Percentiles rank a stretch among this genome's conserved stretches.
phyloP scores from a whole-genome alignment of 2,888 invertebrate genomes.

The Microctonus aethiopoides region DNA sequence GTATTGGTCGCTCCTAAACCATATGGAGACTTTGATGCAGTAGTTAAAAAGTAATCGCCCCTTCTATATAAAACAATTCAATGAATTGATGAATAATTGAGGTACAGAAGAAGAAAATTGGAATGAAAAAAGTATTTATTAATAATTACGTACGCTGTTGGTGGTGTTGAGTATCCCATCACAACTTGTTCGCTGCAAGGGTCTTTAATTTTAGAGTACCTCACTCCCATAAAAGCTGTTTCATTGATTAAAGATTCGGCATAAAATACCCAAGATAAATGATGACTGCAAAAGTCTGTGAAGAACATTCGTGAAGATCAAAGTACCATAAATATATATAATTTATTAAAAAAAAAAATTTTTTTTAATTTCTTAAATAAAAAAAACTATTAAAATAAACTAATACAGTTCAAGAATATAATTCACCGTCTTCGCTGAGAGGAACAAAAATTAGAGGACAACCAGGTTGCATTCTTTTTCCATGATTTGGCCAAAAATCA shows the following conservation, averaged over 20 bases:
- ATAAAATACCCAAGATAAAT: conserved; percentile 69
- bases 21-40: conserved; percentile 41
- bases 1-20: conserved; percentile 38
- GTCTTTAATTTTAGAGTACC: conserved; percentile 37
- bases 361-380: background rate
- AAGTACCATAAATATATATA: background rate
- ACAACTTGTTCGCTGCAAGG: conserved; percentile 2
- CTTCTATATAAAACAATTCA: conserved; percentile 39
- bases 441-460: conserved; percentile 52
- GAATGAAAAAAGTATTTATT: background rate
- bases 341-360: background rate
- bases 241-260: conserved; percentile 66
- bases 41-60: conserved; percentile 48
- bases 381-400: background rate
- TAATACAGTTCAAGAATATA: background rate
- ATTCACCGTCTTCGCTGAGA: conserved; percentile 29
- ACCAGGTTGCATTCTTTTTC: conserved; percentile 68
- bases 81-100: background rate
- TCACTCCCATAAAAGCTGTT: conserved; percentile 61
- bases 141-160: conserved; percentile 47
- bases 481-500: conserved; percentile 70
- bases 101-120: background rate
- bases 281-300: conserved; percentile 70
- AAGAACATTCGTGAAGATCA: background rate
- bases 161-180: conserved; percentile 56